Percentiles rank a stretch among this genome's conserved stretches.
phyloP scores from a whole-genome alignment of 2,113 vertebrate genomes.

The Alexandromys fortis region DNA sequence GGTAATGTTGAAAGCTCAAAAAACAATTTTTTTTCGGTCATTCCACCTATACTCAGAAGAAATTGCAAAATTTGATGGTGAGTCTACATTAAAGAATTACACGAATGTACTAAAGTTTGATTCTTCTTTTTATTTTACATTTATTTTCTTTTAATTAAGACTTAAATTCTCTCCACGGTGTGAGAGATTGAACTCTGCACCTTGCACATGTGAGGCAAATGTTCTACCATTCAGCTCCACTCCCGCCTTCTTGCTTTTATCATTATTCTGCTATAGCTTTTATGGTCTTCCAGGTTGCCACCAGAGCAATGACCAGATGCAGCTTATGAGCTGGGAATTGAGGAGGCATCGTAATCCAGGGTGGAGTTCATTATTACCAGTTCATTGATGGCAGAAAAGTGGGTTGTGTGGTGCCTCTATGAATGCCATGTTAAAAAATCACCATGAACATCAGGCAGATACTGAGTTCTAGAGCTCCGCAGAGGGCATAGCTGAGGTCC shows the following conservation, averaged over 20 bases:
- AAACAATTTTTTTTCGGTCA: neutral
- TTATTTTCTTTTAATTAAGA: neutral
- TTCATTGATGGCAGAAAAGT: neutral
- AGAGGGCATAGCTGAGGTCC: neutral
- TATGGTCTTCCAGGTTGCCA: neutral
- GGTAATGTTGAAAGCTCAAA: neutral
- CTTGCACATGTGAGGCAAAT: neutral
- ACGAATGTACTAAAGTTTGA: neutral
- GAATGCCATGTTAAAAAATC: constrained; percentile 13
- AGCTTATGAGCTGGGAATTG: neutral
- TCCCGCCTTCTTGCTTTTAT: neutral
- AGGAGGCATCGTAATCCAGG: neutral
- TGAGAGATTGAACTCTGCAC: too few species aligned
- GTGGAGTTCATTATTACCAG: neutral
- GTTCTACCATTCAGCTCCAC: neutral
- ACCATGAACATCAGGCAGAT: constrained; percentile 5
- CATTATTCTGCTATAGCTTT: neutral
- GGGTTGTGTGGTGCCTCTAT: neutral
- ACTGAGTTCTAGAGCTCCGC: neutral
- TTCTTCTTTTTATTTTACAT: neutral
- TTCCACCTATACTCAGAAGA: neutral
- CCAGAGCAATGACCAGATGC: neutral
- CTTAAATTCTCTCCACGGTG: neutral
- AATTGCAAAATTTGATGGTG: neutral
- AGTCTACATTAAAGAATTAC: neutral